Evolutionary conservation across 2,888 invertebrate genomes (phyloP).

Genomic region (Caenorhabditis afra): DNA sequence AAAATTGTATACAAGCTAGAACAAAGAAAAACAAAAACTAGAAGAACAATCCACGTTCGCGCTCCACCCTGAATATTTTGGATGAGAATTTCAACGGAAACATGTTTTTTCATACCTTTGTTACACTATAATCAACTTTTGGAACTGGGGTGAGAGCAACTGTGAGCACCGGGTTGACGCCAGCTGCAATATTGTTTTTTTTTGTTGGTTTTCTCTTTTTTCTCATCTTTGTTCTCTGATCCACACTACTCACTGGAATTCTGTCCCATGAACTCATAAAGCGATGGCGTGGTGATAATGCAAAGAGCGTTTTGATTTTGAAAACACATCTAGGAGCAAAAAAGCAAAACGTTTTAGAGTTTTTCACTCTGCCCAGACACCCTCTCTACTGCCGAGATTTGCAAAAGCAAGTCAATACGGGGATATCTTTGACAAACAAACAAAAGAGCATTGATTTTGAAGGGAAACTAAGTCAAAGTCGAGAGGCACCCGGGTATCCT

Average conservation of each 20-base stretch:
- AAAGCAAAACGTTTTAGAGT: slow-evolving; percentile 15
- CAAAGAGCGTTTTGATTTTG: slow-evolving; percentile 40
- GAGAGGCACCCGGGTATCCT: no score
- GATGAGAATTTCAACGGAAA: no score
- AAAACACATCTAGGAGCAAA: slow-evolving; percentile 21
- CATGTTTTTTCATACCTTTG: slow-evolving; percentile 67
- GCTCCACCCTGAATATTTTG: slow-evolving; percentile 73
- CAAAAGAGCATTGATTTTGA: slow-evolving; percentile 12
- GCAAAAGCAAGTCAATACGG: slow-evolving; percentile 19
- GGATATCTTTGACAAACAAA: slow-evolving; percentile 35
- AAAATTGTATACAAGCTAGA: slow-evolving; percentile 77
- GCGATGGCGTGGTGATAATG: slow-evolving; percentile 26
- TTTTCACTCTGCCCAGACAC: slow-evolving; percentile 28
- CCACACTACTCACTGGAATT: slow-evolving; percentile 20
- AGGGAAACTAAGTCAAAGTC: no score
- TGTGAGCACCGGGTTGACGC: slow-evolving; percentile 77
- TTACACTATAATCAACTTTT: slow-evolving; percentile 77
- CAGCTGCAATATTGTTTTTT: slow-evolving; percentile 54
- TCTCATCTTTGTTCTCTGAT: not conserved
- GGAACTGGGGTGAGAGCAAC: slow-evolving; percentile 73
- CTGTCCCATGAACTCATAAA: slow-evolving; percentile 23
- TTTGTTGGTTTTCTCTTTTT: not conserved
- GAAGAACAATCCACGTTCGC: slow-evolving; percentile 76
- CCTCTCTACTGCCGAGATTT: slow-evolving; percentile 16
- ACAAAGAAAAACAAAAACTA: slow-evolving; percentile 78